phyloP scores from a whole-genome alignment of 1,140 invertebrate species.

The Mesaphorura yosii region DNA sequence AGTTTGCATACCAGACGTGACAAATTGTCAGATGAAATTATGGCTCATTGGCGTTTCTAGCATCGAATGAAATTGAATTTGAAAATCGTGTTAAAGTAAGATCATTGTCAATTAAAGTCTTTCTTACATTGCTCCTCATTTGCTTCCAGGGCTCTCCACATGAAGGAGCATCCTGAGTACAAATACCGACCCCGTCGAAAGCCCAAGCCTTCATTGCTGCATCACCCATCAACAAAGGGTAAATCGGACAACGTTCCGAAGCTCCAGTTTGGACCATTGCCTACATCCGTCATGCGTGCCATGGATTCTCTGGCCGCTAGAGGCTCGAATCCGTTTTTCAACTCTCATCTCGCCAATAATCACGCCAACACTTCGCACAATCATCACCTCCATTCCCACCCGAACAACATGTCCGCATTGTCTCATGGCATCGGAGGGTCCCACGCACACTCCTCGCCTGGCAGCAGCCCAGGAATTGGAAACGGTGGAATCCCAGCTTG shows the following conservation, averaged over 20 bases:
- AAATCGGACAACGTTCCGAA: conserved; percentile 23
- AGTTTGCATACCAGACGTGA: not conserved
- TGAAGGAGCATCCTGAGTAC: conserved; percentile 95
- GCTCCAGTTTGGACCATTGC: conserved; percentile 16
- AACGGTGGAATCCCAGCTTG: conserved; percentile 2
- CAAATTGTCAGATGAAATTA: not conserved
- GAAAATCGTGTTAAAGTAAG: not conserved
- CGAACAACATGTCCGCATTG: not conserved
- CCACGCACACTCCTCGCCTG: no score
- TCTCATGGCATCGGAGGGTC: not conserved
- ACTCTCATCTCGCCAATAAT: not conserved
- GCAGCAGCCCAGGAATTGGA: not conserved
- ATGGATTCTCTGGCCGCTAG: conserved; percentile 23
- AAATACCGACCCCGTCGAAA: conserved; percentile 85
- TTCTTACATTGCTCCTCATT: not conserved
- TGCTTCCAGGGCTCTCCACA: conserved; percentile 71
- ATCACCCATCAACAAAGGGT: conserved; percentile 17
- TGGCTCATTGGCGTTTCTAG: not conserved
- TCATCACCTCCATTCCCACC: conserved; percentile 1
- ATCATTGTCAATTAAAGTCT: not conserved
- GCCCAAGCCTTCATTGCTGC: conserved; percentile 56
- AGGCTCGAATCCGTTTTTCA: conserved; percentile 15
- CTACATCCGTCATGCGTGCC: conserved; percentile 22
- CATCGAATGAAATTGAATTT: not conserved
- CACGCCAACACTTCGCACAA: not conserved